phyloP scores from a whole-genome alignment of 2,888 invertebrate genomes.

The Chloromyia formosa region DNA sequence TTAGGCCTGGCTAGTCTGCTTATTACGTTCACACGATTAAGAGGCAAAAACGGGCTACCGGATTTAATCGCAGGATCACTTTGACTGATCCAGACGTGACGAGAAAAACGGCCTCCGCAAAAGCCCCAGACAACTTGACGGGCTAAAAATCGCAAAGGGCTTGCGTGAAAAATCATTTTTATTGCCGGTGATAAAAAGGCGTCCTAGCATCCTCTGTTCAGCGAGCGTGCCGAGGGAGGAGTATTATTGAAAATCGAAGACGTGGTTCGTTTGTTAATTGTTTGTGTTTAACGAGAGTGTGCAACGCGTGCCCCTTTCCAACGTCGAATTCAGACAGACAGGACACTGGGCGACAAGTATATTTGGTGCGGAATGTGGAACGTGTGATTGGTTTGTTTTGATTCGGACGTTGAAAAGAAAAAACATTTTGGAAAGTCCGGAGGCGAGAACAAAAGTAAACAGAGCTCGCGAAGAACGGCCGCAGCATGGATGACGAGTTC shows the following conservation, averaged over 20 bases:
- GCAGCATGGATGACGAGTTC: conserved; percentile 63
- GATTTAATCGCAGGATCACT: too few species aligned
- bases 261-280: neutral
- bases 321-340: too few species aligned
- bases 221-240: neutral
- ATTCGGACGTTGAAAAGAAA: neutral
- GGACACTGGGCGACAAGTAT: too few species aligned
- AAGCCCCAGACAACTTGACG: too few species aligned
- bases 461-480: neutral
- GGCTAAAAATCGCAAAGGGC: conserved; percentile 24
- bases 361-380: neutral
- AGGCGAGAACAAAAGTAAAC: conserved; percentile 14
- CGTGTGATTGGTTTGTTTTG: conserved; percentile 1
- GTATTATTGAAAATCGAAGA: conserved; percentile 29
- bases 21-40: conserved; percentile 18
- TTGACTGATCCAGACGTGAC: too few species aligned
- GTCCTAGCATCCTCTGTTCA: neutral
- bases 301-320: too few species aligned
- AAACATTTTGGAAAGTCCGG: neutral
- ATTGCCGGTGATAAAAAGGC: conserved; percentile 32
- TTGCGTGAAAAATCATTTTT: conserved; percentile 35
- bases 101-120: too few species aligned
- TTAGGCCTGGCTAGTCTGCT: conserved; percentile 19
- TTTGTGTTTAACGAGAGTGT: too few species aligned
- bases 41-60: neutral